A percentile compares a stretch with the other conserved stretches of the same genome.
These are phyloP conservation scores for Speoplatyrhinus poulsoni DNA, from an alignment of 2,113 vertebrate genomes.

Conservation along the genomic window DNA sequence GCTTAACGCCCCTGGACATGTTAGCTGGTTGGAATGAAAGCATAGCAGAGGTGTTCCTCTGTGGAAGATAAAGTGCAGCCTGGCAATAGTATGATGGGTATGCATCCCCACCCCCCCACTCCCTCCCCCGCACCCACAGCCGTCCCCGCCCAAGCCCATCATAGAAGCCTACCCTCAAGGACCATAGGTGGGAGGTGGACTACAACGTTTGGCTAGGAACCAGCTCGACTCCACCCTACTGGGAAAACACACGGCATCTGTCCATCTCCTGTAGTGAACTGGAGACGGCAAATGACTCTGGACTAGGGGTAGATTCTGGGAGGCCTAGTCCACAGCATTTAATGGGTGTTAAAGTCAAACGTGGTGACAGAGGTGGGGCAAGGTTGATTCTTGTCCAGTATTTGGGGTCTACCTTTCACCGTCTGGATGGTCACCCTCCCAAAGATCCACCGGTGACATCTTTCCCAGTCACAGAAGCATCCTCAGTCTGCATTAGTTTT, in stretches of 20 bases:
- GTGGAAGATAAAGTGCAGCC: constrained; percentile 37
- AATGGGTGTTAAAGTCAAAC: neutral
- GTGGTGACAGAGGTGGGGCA: neutral
- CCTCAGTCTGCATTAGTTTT: constrained; percentile 59
- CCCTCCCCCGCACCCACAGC: neutral
- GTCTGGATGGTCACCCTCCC: neutral
- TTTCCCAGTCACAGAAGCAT: constrained; percentile 58
- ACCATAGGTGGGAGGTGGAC: constrained; percentile 2
- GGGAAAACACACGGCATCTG: neutral
- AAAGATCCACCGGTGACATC: constrained; percentile 15
- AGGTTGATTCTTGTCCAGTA: neutral
- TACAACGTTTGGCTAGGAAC: constrained; percentile 8
- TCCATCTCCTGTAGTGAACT: constrained; percentile 10
- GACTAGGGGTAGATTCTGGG: neutral
- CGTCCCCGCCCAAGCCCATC: constrained; percentile 4
- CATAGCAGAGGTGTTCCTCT: constrained; percentile 17
- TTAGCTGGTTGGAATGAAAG: neutral
- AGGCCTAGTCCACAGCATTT: constrained; percentile 9
- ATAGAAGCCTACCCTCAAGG: neutral
- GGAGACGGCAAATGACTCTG: constrained; percentile 4
- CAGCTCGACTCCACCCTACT: constrained; percentile 12
- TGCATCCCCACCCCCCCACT: too few species aligned
- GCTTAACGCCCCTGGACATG: neutral
- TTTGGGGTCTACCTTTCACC: constrained; percentile 2
- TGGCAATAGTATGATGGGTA: constrained; percentile 35